A percentile compares a stretch with the other conserved stretches of the same genome.
Conservation (phyloP, 2,888 invertebrate species). For the Arge pagana region DNA sequence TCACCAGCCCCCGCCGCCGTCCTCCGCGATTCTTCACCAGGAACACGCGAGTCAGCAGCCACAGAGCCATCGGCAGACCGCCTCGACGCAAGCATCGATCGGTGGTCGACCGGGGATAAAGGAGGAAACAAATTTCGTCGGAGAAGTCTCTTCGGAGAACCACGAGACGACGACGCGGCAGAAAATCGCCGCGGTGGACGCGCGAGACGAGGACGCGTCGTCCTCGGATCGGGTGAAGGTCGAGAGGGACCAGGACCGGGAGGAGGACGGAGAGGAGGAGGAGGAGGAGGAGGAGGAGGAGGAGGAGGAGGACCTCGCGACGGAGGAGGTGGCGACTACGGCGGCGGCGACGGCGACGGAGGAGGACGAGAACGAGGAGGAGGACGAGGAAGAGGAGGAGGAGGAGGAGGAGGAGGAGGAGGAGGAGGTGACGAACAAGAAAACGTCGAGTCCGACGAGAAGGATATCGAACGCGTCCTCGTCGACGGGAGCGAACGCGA, state of each 20-base stretch:
- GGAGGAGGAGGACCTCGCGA: conserved; percentile 52
- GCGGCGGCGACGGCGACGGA: conserved; percentile 28
- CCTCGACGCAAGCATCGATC: too few species aligned
- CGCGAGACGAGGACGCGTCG: too few species aligned
- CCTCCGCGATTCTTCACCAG: conserved; percentile 10
- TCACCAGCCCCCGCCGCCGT: conserved; percentile 12
- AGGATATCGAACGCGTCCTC: too few species aligned
- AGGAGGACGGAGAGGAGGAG: conserved; percentile 41
- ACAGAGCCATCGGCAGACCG: conserved; percentile 9
- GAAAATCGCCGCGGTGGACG: too few species aligned
- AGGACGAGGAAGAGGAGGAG: too few species aligned
- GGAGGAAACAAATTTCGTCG: not conserved
- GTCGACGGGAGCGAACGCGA: conserved; percentile 40
- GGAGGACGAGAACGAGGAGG: conserved; percentile 29
- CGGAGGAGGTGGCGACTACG: too few species aligned
- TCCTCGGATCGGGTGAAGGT: too few species aligned
- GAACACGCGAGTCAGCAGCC: conserved; percentile 13
- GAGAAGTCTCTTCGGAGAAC: too few species aligned
- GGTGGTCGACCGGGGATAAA: conserved; percentile 5
- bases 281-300: conserved; percentile 47
- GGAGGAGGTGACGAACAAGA: too few species aligned
- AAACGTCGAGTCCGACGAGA: too few species aligned
- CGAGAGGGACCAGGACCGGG: conserved; percentile 31
- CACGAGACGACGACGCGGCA: conserved; percentile 20
- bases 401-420: conserved; percentile 43